phyloP scores from a whole-genome alignment of 2,888 invertebrate species.

The Endotricha flammealis region DNA sequence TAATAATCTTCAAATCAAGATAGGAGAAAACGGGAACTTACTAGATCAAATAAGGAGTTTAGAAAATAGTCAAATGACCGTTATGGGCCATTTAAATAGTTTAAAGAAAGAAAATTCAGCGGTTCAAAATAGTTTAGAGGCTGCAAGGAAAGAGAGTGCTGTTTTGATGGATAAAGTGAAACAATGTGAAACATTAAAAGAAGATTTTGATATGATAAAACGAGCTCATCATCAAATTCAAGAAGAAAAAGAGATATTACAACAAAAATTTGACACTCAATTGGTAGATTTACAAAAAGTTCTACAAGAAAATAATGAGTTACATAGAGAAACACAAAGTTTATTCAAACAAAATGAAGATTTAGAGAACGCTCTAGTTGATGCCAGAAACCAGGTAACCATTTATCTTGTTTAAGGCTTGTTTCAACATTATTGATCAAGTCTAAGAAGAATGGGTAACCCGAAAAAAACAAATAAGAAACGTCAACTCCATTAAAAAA shows the following conservation, averaged over 20 bases:
- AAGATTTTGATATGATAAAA: slow-evolving; percentile 38
- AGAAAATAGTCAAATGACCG: slow-evolving; percentile 27
- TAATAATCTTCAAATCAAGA: slow-evolving; percentile 38
- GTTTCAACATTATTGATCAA: too few relatives aligned
- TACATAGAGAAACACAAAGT: slow-evolving; percentile 38
- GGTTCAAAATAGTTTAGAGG: slow-evolving; percentile 30
- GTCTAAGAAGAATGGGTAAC: too few relatives aligned
- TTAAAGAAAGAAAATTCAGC: slow-evolving; percentile 40
- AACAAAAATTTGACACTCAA: slow-evolving; percentile 35
- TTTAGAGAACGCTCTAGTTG: slow-evolving; percentile 48
- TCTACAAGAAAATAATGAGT: slow-evolving; percentile 39
- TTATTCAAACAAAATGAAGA: slow-evolving; percentile 42
- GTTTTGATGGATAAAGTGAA: slow-evolving; percentile 39
- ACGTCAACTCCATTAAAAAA: too few relatives aligned
- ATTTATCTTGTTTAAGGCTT: too few relatives aligned
- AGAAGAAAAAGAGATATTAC: slow-evolving; percentile 43
- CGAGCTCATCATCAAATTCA: slow-evolving; percentile 29
- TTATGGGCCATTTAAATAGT: slow-evolving; percentile 27
- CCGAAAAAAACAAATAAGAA: too few relatives aligned
- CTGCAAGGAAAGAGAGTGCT: slow-evolving; percentile 41
- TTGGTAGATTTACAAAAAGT: slow-evolving; percentile 30
- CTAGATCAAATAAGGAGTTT: slow-evolving; percentile 31
- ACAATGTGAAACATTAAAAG: slow-evolving; percentile 38
- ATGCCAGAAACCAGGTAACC: slow-evolving; percentile 50
- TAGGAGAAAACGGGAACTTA: slow-evolving; percentile 42